A percentile compares a stretch with the other conserved stretches of the same genome.
Evolutionary conservation across 1,140 invertebrate species (phyloP).

Genomic region (Branchinecta lindahli): DNA sequence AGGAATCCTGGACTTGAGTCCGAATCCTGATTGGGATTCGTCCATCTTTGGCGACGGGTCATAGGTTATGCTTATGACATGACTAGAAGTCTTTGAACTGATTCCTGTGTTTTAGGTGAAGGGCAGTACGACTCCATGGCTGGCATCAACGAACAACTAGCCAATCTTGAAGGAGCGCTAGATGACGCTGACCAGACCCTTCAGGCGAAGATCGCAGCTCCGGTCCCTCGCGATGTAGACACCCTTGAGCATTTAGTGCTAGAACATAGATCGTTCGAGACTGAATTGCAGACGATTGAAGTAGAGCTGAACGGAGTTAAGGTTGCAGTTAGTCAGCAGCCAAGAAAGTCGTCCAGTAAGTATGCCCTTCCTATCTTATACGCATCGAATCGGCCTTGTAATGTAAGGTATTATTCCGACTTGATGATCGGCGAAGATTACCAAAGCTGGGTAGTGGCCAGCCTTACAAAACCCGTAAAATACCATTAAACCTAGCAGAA

Average conservation of each 20-base stretch:
- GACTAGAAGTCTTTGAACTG: no score
- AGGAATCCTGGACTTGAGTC: no score
- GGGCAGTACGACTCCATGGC: no score
- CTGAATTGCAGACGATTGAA: conserved; percentile 46
- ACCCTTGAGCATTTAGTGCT: conserved; percentile 66
- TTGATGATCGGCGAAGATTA: no score
- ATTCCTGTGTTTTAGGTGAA: no score
- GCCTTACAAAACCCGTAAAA: no score
- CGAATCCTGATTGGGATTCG: no score
- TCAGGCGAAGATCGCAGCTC: conserved; percentile 57
- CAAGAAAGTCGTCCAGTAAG: conserved; percentile 30
- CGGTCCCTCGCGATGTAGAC: conserved; percentile 67
- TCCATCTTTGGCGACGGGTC: no score
- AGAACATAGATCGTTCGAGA: conserved; percentile 77
- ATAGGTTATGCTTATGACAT: no score
- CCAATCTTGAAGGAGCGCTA: conserved; percentile 58
- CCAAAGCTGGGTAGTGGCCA: no score
- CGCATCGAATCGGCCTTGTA: no score
- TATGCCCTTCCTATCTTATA: conserved; percentile 14
- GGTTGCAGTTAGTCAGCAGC: conserved; percentile 60
- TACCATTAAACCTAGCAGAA: no score
- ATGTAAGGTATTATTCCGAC: conserved; percentile 31
- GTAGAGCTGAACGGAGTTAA: conserved; percentile 65
- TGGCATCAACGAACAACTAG: conserved; percentile 62
- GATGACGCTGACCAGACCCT: conserved; percentile 71